A percentile compares a stretch with the other conserved stretches of the same genome.
phyloP scores from a whole-genome alignment of 2,797 vertebrate species.

The Xenops minutus region DNA sequence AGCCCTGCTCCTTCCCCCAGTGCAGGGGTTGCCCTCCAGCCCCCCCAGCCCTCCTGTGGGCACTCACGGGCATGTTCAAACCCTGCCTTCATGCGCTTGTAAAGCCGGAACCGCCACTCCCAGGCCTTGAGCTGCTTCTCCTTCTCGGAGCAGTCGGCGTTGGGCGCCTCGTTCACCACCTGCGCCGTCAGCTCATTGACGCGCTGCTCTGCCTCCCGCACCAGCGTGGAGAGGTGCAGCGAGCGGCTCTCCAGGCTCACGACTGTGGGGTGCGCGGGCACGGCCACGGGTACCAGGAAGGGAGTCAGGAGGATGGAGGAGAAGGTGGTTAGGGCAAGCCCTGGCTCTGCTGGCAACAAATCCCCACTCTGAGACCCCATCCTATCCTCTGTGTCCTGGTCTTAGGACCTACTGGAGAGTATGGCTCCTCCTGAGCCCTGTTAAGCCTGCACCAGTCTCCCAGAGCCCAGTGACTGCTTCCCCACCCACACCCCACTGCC shows the following conservation, averaged over 20 bases:
- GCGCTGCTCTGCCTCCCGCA: constrained; percentile 87
- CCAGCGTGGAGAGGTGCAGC: constrained; percentile 84
- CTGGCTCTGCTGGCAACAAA: not conserved
- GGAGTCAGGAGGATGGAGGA: not conserved
- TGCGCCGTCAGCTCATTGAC: constrained; percentile 83
- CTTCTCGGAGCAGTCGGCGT: constrained; percentile 78
- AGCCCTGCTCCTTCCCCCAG: fast-evolving
- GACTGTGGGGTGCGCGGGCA: constrained; percentile 67
- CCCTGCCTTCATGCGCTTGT: constrained; percentile 90
- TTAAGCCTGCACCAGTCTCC: not conserved
- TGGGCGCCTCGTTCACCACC: constrained; percentile 79
- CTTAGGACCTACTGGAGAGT: fast-evolving
- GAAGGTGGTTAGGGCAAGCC: not conserved
- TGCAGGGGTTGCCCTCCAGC: fast-evolving
- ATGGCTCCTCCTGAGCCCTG: fast-evolving
- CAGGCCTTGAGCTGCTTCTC: constrained; percentile 90
- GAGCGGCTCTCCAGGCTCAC: constrained; percentile 87
- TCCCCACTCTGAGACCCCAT: fast-evolving
- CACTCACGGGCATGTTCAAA: constrained; percentile 84
- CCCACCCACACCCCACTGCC: fast-evolving
- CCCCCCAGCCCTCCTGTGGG: not conserved
- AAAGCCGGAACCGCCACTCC: constrained; percentile 90
- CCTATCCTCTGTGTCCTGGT: not conserved
- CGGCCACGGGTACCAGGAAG: fast-evolving
- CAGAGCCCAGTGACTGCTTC: not conserved